phyloP scores from a whole-genome alignment of 2,888 invertebrate species.

The Tigriopus californicus region DNA sequence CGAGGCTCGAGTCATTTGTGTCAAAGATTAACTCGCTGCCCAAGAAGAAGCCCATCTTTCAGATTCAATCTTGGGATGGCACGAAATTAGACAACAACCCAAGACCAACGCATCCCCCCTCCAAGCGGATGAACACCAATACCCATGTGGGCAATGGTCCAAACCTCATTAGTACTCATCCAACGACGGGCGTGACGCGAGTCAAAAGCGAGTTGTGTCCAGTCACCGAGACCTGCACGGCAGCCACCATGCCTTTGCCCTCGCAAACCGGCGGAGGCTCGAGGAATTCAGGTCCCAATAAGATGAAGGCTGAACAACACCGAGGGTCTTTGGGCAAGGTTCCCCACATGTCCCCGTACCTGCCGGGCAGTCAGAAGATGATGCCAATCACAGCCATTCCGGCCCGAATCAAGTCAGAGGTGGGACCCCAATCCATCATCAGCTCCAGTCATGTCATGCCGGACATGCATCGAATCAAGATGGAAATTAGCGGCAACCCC shows the following conservation, averaged over 20 bases:
- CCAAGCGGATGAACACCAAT: neutral
- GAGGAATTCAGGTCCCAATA: neutral
- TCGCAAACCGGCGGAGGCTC: neutral
- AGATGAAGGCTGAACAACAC: neutral
- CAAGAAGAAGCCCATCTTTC: neutral
- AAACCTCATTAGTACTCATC: neutral
- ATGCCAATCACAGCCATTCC: slow-evolving; percentile 2
- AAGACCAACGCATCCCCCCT: neutral
- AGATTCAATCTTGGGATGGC: no score
- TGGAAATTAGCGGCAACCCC: slow-evolving; percentile 1
- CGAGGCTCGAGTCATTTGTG: neutral
- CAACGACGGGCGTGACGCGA: neutral
- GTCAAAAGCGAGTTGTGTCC: slow-evolving; percentile 5
- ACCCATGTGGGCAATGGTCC: no score
- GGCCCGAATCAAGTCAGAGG: slow-evolving; percentile 9
- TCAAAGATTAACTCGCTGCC: neutral
- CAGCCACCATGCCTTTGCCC: neutral
- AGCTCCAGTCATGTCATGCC: slow-evolving; percentile 3
- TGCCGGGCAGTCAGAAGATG: neutral
- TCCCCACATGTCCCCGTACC: neutral
- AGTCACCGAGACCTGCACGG: neutral
- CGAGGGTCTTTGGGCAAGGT: neutral
- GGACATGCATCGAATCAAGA: slow-evolving; percentile 12
- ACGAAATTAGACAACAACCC: neutral
- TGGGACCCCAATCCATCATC: neutral